Conservation (phyloP, 2,113 vertebrate species). For the Dromas ardeola region DNA sequence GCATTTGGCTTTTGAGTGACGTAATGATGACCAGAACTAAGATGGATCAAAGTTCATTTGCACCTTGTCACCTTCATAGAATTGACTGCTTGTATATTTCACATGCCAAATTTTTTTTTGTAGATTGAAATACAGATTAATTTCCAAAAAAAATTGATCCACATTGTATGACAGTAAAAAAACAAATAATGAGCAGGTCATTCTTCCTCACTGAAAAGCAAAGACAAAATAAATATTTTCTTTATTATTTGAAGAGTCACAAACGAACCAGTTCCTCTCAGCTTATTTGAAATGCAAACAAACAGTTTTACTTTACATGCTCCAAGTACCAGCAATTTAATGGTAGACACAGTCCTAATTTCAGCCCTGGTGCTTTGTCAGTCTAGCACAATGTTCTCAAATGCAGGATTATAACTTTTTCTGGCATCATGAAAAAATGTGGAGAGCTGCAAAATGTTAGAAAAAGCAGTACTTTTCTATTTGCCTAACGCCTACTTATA, state of each 20-base stretch:
- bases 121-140: neutral
- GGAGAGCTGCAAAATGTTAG: neutral
- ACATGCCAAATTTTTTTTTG: neutral
- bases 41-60: slow-evolving; percentile 2
- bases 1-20: neutral
- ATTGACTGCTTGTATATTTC: neutral
- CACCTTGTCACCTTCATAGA: neutral
- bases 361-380: neutral
- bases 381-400: neutral
- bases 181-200: neutral
- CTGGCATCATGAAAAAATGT: neutral
- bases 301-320: neutral
- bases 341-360: neutral
- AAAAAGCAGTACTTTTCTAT: neutral
- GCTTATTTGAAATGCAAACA: neutral
- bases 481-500: neutral
- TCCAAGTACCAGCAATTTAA: neutral
- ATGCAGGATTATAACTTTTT: neutral
- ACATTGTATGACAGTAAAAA: neutral
- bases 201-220: neutral
- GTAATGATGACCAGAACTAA: neutral
- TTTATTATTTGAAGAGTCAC: neutral
- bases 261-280: neutral
- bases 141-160: slow-evolving; percentile 1
- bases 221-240: neutral